These are phyloP conservation scores for Mesorhabditis spiculigera DNA, from an alignment of 2,888 invertebrate species.

Conservation along the genomic window DNA sequence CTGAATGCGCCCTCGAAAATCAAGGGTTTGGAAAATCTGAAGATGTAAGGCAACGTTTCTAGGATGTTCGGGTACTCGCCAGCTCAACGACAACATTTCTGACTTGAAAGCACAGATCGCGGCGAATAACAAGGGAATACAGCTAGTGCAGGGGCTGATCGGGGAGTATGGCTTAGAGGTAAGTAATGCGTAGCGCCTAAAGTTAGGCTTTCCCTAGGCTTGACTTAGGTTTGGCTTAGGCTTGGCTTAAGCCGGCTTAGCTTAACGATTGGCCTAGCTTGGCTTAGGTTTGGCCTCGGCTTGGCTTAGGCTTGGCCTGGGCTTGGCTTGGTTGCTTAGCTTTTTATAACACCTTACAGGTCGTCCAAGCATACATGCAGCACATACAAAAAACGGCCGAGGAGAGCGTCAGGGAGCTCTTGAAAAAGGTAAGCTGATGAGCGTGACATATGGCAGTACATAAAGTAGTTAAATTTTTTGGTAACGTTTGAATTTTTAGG, in stretches of 20 bases:
- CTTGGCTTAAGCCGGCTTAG: too few species aligned
- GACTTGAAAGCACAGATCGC: slow-evolving; percentile 96
- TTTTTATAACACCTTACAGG: background rate
- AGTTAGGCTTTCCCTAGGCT: too few species aligned
- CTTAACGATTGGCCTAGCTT: too few species aligned
- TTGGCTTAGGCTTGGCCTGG: too few species aligned
- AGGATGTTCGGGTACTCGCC: slow-evolving; percentile 71
- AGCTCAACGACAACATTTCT: slow-evolving; percentile 86
- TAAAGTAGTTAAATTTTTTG: too few species aligned
- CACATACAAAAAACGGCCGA: slow-evolving; percentile 94
- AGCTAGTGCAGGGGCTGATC: slow-evolving; percentile 82
- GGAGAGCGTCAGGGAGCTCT: slow-evolving; percentile 85
- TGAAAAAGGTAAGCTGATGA: too few species aligned
- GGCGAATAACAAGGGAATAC: slow-evolving; percentile 76
- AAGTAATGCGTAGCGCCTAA: too few species aligned
- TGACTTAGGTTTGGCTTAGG: too few species aligned
- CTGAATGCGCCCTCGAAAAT: slow-evolving; percentile 44
- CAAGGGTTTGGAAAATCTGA: slow-evolving; percentile 15
- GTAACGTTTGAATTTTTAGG: too few species aligned
- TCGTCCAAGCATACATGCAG: slow-evolving; percentile 91
- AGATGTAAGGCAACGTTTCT: background rate
- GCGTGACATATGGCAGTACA: too few species aligned
- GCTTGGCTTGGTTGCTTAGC: too few species aligned
- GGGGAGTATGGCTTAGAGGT: slow-evolving; percentile 77
- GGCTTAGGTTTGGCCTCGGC: too few species aligned